Conservation (phyloP, 2,888 invertebrate species). For the Phalera bucephala region DNA sequence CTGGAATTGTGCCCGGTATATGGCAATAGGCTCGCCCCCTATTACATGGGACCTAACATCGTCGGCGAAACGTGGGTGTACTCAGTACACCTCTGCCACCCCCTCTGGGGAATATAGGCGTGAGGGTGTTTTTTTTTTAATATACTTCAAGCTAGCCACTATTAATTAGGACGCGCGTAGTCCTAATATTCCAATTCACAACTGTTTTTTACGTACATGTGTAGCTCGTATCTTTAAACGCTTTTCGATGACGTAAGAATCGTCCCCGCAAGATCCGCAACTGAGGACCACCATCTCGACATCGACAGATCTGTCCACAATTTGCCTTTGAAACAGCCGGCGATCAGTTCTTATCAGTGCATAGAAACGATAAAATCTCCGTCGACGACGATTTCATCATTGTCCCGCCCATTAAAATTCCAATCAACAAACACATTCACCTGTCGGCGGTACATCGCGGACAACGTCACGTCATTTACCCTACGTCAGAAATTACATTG, state of each 20-base stretch:
- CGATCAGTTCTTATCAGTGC: slow-evolving; percentile 68
- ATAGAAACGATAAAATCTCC: slow-evolving; percentile 72
- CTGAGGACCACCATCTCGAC: slow-evolving; percentile 50
- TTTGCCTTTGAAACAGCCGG: slow-evolving; percentile 80
- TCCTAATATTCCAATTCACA: too few relatives aligned
- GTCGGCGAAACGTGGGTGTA: too few relatives aligned
- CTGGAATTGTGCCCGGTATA: too few relatives aligned
- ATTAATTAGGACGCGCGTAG: too few relatives aligned
- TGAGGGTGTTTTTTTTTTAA: too few relatives aligned
- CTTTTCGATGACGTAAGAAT: neutral
- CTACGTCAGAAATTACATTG: slow-evolving; percentile 53
- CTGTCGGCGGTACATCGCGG: slow-evolving; percentile 47
- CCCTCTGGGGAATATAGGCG: too few relatives aligned
- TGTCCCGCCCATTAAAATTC: slow-evolving; percentile 80
- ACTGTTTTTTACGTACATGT: too few relatives aligned
- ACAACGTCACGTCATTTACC: slow-evolving; percentile 42
- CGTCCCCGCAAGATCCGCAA: slow-evolving; percentile 3
- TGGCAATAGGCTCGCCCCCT: too few relatives aligned
- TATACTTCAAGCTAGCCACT: too few relatives aligned
- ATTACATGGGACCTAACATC: too few relatives aligned
- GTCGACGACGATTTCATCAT: slow-evolving; percentile 69
- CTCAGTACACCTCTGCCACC: too few relatives aligned
- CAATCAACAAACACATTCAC: slow-evolving; percentile 80
- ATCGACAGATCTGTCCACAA: slow-evolving; percentile 60
- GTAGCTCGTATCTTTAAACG: too few relatives aligned